A percentile compares a stretch with the other conserved stretches of the same genome.
phyloP scores from a whole-genome alignment of 2,888 invertebrate genomes.

The Tromatobia lineatoria region DNA sequence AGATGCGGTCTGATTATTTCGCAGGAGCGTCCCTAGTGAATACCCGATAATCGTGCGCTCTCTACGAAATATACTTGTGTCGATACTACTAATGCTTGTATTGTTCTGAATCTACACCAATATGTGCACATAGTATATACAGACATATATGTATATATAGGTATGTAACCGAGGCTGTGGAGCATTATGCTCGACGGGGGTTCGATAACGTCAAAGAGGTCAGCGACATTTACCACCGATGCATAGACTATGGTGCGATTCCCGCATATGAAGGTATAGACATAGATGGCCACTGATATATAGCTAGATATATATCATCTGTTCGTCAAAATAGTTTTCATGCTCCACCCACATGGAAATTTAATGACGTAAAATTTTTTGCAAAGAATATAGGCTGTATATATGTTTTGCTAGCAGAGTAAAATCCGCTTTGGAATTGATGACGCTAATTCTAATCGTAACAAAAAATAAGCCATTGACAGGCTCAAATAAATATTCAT shows the following conservation, averaged over 20 bases:
- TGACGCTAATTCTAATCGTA: too few relatives aligned
- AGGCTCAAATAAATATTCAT: too few relatives aligned
- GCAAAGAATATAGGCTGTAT: too few relatives aligned
- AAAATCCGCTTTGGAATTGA: too few relatives aligned
- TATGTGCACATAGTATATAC: not conserved
- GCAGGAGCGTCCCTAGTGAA: constrained; percentile 60
- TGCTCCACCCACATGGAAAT: too few relatives aligned
- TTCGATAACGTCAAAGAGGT: constrained; percentile 52
- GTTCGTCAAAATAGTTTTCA: too few relatives aligned
- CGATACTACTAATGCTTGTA: constrained; percentile 49
- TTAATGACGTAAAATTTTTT: too few relatives aligned
- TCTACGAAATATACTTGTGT: constrained; percentile 53
- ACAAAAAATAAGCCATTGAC: too few relatives aligned
- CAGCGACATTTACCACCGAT: constrained; percentile 16
- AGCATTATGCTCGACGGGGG: constrained; percentile 43
- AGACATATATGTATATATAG: too few relatives aligned
- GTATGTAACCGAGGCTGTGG: constrained; percentile 4
- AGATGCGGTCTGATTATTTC: constrained; percentile 67
- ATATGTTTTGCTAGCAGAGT: too few relatives aligned
- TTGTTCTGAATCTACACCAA: constrained; percentile 58
- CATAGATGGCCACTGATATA: not conserved
- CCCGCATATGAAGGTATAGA: not conserved
- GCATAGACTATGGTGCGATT: not conserved
- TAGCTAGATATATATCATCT: not conserved
- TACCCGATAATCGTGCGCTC: constrained; percentile 60